Percentiles rank a stretch among this genome's conserved stretches.
Evolutionary conservation across 2,113 vertebrate species (phyloP).

Genomic region (Poeciliopsis turrubarensis): DNA sequence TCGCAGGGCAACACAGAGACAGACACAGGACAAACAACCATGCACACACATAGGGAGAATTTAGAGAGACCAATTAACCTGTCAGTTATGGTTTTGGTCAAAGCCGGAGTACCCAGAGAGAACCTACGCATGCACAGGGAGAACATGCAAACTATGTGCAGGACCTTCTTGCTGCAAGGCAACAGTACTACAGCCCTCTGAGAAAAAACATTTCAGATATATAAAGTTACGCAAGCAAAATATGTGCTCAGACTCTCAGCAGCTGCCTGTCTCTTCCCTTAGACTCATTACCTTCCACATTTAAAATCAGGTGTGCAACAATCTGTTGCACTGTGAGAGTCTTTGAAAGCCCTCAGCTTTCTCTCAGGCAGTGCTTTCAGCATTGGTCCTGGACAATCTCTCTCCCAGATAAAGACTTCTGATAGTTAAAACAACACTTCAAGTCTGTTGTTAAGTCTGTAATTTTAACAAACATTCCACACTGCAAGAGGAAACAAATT

Average conservation of each 20-base stretch:
- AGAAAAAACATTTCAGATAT: constrained; percentile 5
- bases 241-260: not conserved
- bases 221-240: constrained; percentile 39
- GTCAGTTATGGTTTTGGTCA: too few relatives aligned
- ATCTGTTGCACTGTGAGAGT: not conserved
- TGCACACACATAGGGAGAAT: too few relatives aligned
- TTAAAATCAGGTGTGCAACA: not conserved
- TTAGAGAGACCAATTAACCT: too few relatives aligned
- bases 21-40: too few relatives aligned
- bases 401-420: not conserved
- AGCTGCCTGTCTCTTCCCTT: not conserved
- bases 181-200: too few relatives aligned
- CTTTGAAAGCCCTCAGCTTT: not conserved
- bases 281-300: not conserved
- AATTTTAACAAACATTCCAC: constrained; percentile 21
- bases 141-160: too few relatives aligned
- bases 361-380: not conserved
- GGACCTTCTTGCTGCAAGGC: too few relatives aligned
- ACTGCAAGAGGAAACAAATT: constrained; percentile 2
- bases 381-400: not conserved
- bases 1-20: too few relatives aligned
- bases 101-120: too few relatives aligned
- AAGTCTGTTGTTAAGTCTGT: not conserved
- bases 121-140: too few relatives aligned
- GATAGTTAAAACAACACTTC: constrained; percentile 1